Evolutionary conservation across 2,888 invertebrate genomes (phyloP).

Genomic region (Hypercompe scribonia): DNA sequence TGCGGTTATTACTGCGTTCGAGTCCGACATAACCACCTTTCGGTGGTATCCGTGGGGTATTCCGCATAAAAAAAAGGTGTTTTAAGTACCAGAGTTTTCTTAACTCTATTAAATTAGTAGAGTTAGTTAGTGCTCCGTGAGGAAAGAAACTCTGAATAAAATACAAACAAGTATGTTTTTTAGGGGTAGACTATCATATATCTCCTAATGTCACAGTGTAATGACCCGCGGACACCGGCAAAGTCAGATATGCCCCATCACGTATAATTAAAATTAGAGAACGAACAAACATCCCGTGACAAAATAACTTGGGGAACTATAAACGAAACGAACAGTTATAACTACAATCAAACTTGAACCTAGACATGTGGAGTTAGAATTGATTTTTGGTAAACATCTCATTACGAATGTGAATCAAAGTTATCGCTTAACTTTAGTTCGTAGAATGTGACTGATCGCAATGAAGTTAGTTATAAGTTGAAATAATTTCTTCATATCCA

Average conservation of each 20-base stretch:
- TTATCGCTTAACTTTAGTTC: slow-evolving; percentile 19
- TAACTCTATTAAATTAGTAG: too few relatives aligned
- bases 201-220: background rate
- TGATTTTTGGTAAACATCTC: background rate
- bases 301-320: background rate
- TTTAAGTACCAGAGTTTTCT: too few relatives aligned
- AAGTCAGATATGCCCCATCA: background rate
- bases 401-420: background rate
- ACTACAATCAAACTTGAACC: slow-evolving; percentile 4
- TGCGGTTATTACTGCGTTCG: too few relatives aligned
- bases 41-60: too few relatives aligned
- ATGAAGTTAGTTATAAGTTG: slow-evolving; percentile 16
- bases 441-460: slow-evolving; percentile 27
- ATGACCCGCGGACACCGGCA: background rate
- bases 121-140: too few relatives aligned
- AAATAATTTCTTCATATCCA: slow-evolving; percentile 29
- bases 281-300: slow-evolving; percentile 1
- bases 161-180: background rate
- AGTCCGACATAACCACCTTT: too few relatives aligned
- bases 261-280: slow-evolving; percentile 1
- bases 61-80: too few relatives aligned
- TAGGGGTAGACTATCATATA: background rate
- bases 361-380: background rate
- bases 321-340: background rate
- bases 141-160: background rate